Base-by-base conservation (phyloP, 2,113 vertebrate genomes). In the Amia ocellicauda region DNA sequence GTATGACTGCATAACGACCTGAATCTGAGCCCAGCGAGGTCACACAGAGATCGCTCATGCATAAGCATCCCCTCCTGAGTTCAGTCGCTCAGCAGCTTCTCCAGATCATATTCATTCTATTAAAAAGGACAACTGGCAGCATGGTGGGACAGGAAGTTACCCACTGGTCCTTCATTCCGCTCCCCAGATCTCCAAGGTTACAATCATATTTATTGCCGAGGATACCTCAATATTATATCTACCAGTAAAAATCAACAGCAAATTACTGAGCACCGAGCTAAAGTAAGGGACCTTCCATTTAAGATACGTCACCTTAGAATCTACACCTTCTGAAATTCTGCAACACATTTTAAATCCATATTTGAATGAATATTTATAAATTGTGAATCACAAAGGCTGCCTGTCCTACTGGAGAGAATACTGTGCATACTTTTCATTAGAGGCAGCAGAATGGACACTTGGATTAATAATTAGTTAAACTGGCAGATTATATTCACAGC, bases 111-210 rank as follows among this genome's bases (percentile, higher is more conserved):
- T 36, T 36, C 31, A 36, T 36, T 5, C 31, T 36, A 36, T 2
- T 36, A 11, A 36, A 2, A 14, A 55, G 49, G 62, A 73, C 70
- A 78, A 64, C 69, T 73, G 73, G 73, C 51, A 62, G 54, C 70
- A 47, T 69, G 24, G 65, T 58, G 58, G 62, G 73, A 60, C 45
- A 14, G 26, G 63, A 19, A 26, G 22, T 3, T 54, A 55, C 63
- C 70, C 62, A 65, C 63, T 60, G 58, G 29, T 52, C 52, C 63
- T 69, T 66, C 64, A 59, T 59, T 20, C 29, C 62, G 62, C 41
- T 14, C 16, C 11, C 72, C 67, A 51, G 60, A 31, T 53, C n/a
- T 60, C 52, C 60, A 24, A 66, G 66, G 57, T 69, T 54, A 76
- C 66, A 59, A 66, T 36, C 31, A 36, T 36, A 36, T 11, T 36